phyloP scores from a whole-genome alignment of 2,888 invertebrate genomes.

The Cylloceria caligata region DNA sequence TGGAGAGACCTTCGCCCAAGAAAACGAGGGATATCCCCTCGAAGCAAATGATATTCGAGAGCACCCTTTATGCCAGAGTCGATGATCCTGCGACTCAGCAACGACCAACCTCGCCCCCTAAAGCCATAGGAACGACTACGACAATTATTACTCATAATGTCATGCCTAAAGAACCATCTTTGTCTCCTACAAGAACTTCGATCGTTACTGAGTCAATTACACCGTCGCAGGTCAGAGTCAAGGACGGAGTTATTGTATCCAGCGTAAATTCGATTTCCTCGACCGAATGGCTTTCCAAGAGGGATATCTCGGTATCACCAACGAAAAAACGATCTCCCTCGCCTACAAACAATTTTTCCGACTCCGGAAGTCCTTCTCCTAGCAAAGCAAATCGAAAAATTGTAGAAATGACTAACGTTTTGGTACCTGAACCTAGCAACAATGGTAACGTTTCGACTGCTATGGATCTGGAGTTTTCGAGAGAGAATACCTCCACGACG shows the following conservation, averaged over 20 bases:
- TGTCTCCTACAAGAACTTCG: constrained; percentile 53
- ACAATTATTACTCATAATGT: constrained; percentile 77
- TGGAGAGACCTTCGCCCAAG: constrained; percentile 70
- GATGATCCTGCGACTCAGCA: constrained; percentile 54
- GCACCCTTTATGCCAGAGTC: constrained; percentile 73
- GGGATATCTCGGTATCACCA: constrained; percentile 26
- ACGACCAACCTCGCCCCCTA: constrained; percentile 65
- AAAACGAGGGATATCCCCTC: constrained; percentile 73
- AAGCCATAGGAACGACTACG: constrained; percentile 78
- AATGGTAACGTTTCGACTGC: constrained; percentile 20
- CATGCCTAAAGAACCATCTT: constrained; percentile 57
- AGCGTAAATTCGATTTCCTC: constrained; percentile 7
- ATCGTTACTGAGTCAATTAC: constrained; percentile 52
- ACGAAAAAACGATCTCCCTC: constrained; percentile 31
- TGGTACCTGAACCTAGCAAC: not conserved
- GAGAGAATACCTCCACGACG: constrained; percentile 40
- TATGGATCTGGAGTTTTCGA: constrained; percentile 23
- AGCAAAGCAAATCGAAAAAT: constrained; percentile 58
- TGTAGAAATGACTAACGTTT: constrained; percentile 21
- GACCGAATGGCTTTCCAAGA: constrained; percentile 32
- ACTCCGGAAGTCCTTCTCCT: constrained; percentile 54
- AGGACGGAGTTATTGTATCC: constrained; percentile 21
- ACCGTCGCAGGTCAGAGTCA: constrained; percentile 41
- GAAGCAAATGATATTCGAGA: constrained; percentile 75
- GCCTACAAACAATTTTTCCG: constrained; percentile 35